These are phyloP conservation scores for Huso huso DNA, from an alignment of 2,797 vertebrate species.

Conservation along the genomic window DNA sequence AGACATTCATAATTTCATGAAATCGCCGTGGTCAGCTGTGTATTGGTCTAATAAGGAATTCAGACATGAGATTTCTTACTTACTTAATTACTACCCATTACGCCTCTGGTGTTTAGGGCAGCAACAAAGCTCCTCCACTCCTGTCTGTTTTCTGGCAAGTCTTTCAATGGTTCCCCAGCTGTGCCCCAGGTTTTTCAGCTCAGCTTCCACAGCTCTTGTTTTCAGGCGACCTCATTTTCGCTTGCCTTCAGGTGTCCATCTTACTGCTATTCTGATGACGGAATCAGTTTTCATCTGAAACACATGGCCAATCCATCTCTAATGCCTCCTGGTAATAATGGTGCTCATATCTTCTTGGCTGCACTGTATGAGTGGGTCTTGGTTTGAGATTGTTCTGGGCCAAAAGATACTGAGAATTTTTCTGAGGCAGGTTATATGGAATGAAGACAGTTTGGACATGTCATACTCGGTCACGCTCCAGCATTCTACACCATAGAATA, in stretches of 20 bases:
- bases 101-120: conserved; percentile 8
- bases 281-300: too few relatives aligned
- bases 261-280: too few relatives aligned
- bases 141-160: conserved; percentile 53
- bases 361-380: too few relatives aligned
- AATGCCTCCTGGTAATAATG: too few relatives aligned
- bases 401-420: too few relatives aligned
- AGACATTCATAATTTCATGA: neutral
- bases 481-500: too few relatives aligned
- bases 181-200: conserved; percentile 36
- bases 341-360: too few relatives aligned
- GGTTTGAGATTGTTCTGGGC: too few relatives aligned
- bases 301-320: too few relatives aligned
- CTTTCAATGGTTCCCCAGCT: conserved; percentile 64
- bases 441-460: too few relatives aligned
- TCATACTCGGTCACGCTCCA: too few relatives aligned
- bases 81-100: conserved; percentile 2
- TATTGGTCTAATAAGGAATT: conserved; percentile 53
- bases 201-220: conserved; percentile 13
- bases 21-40: neutral
- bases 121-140: conserved; percentile 12
- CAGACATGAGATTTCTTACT: conserved; percentile 42
- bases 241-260: conserved; percentile 16
- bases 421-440: too few relatives aligned
- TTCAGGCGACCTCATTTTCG: conserved; percentile 31